phyloP scores from a whole-genome alignment of 2,888 invertebrate species.

The Megaustenia siamemsis region DNA sequence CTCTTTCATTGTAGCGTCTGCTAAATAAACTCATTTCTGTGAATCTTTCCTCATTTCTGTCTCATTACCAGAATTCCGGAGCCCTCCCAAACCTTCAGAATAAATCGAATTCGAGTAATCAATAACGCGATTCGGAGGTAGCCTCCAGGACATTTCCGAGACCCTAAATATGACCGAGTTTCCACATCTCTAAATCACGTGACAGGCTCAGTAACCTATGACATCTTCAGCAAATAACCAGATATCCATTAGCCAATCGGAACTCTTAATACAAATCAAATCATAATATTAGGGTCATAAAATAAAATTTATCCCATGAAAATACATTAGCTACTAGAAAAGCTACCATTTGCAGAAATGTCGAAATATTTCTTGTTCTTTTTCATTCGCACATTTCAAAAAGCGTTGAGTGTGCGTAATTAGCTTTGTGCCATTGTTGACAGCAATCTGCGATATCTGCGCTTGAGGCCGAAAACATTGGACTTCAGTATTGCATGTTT shows the following conservation, averaged over 20 bases:
- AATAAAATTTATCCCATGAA: no score
- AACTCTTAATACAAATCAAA: no score
- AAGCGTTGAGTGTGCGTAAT: no score
- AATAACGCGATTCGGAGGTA: background rate
- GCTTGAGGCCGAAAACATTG: no score
- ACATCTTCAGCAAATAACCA: background rate
- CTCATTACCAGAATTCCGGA: background rate
- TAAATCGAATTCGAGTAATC: background rate
- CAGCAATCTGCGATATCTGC: no score
- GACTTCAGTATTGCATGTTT: no score
- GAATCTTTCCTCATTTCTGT: background rate
- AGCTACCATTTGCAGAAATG: no score
- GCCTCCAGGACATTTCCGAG: background rate
- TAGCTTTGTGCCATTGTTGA: no score
- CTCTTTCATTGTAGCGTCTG: background rate
- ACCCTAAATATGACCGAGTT: background rate
- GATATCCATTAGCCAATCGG: background rate
- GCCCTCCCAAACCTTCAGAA: background rate
- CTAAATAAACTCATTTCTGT: background rate
- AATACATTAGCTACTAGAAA: no score
- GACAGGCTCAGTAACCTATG: background rate
- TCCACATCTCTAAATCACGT: background rate
- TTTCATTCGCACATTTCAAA: no score
- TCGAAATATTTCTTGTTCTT: no score
- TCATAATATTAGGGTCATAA: no score